phyloP scores from a whole-genome alignment of 2,113 vertebrate genomes.

The Odocoileus virginianus region DNA sequence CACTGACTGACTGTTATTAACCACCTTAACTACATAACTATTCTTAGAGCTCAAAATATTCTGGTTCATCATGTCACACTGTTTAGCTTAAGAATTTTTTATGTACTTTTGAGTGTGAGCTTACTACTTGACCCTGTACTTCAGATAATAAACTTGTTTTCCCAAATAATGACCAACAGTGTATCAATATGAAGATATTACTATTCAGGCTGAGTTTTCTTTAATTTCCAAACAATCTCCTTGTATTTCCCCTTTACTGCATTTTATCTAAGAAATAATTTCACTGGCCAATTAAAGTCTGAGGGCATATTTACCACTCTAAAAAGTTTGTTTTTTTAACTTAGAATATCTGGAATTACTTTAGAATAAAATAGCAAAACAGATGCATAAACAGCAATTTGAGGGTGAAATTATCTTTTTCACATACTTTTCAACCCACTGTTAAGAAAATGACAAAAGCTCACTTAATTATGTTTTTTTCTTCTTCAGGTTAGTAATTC shows the following conservation, averaged over 20 bases:
- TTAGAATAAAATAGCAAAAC: neutral
- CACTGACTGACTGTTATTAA: neutral
- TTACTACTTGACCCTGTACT: neutral
- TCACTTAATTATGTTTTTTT: neutral
- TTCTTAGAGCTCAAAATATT: neutral
- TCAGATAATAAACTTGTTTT: neutral
- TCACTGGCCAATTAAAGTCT: neutral
- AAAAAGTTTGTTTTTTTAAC: neutral
- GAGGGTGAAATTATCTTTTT: neutral
- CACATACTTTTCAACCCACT: neutral
- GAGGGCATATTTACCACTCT: neutral
- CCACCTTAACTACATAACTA: neutral
- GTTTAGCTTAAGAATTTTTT: neutral
- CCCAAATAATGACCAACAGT: neutral
- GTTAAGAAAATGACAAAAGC: neutral
- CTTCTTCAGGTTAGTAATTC: neutral
- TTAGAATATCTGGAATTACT: neutral
- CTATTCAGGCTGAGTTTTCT: neutral
- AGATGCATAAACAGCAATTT: neutral
- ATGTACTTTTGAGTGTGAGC: neutral
- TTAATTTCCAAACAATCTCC: neutral
- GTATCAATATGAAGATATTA: neutral
- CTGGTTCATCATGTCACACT: neutral
- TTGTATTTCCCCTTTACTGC: neutral
- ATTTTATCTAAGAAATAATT: neutral